phyloP scores from a whole-genome alignment of 2,113 vertebrate genomes.

The Scophthalmus maximus region DNA sequence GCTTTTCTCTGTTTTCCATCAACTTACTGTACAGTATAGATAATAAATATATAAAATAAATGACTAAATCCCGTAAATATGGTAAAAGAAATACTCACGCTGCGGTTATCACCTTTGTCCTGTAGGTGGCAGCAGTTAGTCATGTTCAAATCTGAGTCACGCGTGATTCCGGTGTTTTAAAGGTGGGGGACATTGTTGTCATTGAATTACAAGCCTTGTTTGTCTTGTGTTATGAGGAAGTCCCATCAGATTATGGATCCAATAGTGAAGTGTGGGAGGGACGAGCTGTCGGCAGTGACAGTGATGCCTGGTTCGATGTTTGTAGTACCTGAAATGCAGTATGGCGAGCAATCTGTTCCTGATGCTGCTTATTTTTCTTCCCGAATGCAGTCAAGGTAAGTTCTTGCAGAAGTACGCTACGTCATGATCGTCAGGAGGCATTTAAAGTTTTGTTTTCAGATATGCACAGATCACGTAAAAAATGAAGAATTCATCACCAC shows the following conservation, averaged over 20 bases:
- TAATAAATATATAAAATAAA: too few species aligned
- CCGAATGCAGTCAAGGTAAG: conserved; percentile 7
- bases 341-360: not conserved
- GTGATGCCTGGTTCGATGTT: too few species aligned
- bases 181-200: not conserved
- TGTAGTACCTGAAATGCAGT: too few species aligned
- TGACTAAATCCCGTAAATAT: too few species aligned
- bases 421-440: not conserved
- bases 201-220: not conserved
- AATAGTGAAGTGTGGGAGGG: not conserved
- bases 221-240: conserved; percentile 10
- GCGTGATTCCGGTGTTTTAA: not conserved
- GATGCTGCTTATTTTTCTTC: conserved; percentile 14
- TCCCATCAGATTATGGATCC: not conserved
- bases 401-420: not conserved
- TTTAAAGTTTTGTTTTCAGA: not conserved
- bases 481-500: not conserved
- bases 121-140: conserved; percentile 52
- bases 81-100: too few species aligned
- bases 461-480: not conserved
- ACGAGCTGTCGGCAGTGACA: too few species aligned
- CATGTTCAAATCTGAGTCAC: not conserved
- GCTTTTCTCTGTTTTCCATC: too few species aligned
- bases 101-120: not conserved
- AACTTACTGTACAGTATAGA: too few species aligned